Base-by-base conservation (phyloP, 1,140 invertebrate genomes). In the Hycleus phaleratus region DNA sequence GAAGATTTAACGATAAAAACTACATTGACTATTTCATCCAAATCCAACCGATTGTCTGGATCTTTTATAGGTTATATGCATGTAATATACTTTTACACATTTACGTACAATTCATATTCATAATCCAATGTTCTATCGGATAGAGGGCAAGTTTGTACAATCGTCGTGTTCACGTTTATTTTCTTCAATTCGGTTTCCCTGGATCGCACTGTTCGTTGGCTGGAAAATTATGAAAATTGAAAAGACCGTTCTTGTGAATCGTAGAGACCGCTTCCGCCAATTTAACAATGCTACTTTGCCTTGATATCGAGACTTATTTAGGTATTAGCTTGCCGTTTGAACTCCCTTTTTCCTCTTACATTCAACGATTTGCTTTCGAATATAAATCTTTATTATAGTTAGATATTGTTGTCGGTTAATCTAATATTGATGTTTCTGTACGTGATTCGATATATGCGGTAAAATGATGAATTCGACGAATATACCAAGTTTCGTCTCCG, bases 161-260 rank as follows among this genome's bases (percentile, higher is more conserved):
- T 46, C 54, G 50, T 49, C 49, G n/a, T 52, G 46, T 38, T 39
- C 42, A 59, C 26, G 26, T 32, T n/a, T 10, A 26, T 54, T 46
- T 45, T 43, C 49, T 39, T 10, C 25, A 52, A 54, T 57, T 62
- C 61, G 53, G 47, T 61, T 62, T 59, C 50, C 56, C 32, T 39
- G 49, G 55, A 58, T 58, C 56, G 52, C 47, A 52, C 44, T 54
- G 52, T 61, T 59, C 48, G 49, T 46, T 42, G 25, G 32, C 24
- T 56, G 61, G 61, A 66, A 66, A 66, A 66, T 66, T 66, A 66
- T 66, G 64, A 66, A 66, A 66, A 66, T 66, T 63, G 54, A 66
- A 63, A 61, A 56, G 58, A 49, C 42, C 46, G 50, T 11, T 55
- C 56, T 46, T 46, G 32, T 52, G 32, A 7, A 49, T 49, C 39